Conservation (phyloP, 2,797 vertebrate genomes). For the Eulemur rubriventer region DNA sequence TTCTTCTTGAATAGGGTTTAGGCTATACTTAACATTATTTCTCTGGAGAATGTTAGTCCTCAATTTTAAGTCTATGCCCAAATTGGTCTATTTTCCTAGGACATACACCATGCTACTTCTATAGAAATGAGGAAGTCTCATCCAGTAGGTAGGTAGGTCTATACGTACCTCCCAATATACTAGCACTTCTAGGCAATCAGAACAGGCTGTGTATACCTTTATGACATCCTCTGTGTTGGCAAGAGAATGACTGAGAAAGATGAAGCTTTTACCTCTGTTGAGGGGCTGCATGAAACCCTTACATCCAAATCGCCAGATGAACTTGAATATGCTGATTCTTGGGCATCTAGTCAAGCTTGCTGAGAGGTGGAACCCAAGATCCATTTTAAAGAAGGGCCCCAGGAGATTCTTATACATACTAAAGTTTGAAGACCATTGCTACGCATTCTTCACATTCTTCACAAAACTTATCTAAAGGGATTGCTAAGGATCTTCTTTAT, state of each 20-base stretch:
- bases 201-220: background rate
- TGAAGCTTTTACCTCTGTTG: background rate
- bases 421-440: background rate
- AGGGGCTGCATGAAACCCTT: background rate
- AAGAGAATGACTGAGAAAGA: background rate
- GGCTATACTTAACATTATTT: constrained; percentile 62
- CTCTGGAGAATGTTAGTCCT: constrained; percentile 32
- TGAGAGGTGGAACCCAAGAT: background rate
- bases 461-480: background rate
- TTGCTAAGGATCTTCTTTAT: background rate
- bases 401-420: background rate
- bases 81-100: constrained; percentile 18
- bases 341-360: background rate
- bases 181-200: background rate
- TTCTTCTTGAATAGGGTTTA: constrained; percentile 47
- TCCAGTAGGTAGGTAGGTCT: background rate
- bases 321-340: background rate
- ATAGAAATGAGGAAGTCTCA: background rate
- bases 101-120: background rate
- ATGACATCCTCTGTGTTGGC: background rate
- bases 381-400: background rate
- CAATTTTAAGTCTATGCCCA: constrained; percentile 52
- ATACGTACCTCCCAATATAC: background rate
- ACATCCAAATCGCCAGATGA: background rate
- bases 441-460: background rate